Evolutionary conservation across 1,140 invertebrate species (phyloP).

Genomic region (Heliothis subflexa): DNA sequence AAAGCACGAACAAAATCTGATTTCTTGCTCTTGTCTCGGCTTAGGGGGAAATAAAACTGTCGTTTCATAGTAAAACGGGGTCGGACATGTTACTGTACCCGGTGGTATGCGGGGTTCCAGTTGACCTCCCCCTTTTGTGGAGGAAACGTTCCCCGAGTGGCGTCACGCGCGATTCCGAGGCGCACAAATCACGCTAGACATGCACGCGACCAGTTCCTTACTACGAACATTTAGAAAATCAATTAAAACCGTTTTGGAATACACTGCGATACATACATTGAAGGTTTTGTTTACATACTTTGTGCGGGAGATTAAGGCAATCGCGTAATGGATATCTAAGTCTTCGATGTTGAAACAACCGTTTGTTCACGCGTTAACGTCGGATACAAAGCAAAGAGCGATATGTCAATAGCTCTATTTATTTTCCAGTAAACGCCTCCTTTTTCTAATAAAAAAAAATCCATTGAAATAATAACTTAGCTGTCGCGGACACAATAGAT

Average conservation of each 20-base stretch:
- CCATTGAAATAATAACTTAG: slow-evolving; percentile 76
- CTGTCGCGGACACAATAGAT: slow-evolving; percentile 69
- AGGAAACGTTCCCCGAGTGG: slow-evolving; percentile 59
- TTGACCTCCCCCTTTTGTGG: slow-evolving; percentile 59
- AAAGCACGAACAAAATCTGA: slow-evolving; percentile 52
- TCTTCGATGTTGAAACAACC: background rate
- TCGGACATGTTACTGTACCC: slow-evolving; percentile 76
- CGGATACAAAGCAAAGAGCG: slow-evolving; percentile 49
- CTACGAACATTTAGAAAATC: slow-evolving; percentile 48
- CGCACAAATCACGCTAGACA: slow-evolving; percentile 77
- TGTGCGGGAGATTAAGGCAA: background rate
- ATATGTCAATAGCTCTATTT: slow-evolving; percentile 81
- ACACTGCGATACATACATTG: slow-evolving; percentile 37
- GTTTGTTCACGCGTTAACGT: slow-evolving; percentile 16
- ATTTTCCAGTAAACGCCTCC: slow-evolving; percentile 77
- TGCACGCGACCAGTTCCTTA: slow-evolving; percentile 68
- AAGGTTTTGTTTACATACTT: slow-evolving; percentile 16
- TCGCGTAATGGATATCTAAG: slow-evolving; percentile 3
- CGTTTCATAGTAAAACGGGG: slow-evolving; percentile 75
- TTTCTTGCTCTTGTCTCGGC: slow-evolving; percentile 63
- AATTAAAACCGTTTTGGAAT: slow-evolving; percentile 40
- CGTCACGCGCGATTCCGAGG: slow-evolving; percentile 72
- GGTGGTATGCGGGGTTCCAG: slow-evolving; percentile 70
- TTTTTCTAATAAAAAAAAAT: slow-evolving; percentile 77
- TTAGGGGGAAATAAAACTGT: slow-evolving; percentile 75